Conservation (phyloP, 2,888 invertebrate species). For the Mechanitis mazaeus region DNA sequence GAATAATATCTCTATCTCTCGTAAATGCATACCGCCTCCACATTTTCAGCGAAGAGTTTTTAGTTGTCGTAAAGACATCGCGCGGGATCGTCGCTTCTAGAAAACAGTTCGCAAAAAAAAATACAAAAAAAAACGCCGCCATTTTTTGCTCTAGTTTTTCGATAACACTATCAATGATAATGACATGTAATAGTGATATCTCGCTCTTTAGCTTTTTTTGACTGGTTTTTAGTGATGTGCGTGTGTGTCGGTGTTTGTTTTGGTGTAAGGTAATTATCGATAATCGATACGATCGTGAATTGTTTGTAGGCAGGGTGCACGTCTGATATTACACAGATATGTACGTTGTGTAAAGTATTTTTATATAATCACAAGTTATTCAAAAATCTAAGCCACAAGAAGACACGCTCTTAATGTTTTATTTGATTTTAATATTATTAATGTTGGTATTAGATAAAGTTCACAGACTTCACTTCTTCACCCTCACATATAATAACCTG, state of each 20-base stretch:
- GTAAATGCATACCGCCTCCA: constrained; percentile 62
- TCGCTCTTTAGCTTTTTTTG: constrained; percentile 39
- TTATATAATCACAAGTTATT: too few species aligned
- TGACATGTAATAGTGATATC: constrained; percentile 36
- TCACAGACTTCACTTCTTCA: too few species aligned
- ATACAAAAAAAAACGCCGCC: constrained; percentile 39
- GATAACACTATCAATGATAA: constrained; percentile 38
- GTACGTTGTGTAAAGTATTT: not conserved
- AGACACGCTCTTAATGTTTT: too few species aligned
- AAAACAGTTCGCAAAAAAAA: constrained; percentile 39
- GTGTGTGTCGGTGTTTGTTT: constrained; percentile 39
- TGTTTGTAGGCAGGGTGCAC: constrained; percentile 8
- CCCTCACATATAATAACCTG: too few species aligned
- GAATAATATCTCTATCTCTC: constrained; percentile 43
- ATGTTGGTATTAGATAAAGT: too few species aligned
- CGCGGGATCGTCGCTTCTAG: constrained; percentile 50
- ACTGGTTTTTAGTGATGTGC: constrained; percentile 45
- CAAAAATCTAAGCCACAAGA: too few species aligned
- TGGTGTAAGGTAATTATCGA: constrained; percentile 42
- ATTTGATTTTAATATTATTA: too few species aligned
- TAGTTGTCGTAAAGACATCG: constrained; percentile 67
- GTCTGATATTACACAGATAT: not conserved
- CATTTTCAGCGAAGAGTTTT: constrained; percentile 63
- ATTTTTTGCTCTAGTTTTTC: constrained; percentile 35
- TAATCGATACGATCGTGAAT: constrained; percentile 15